Percentiles rank a stretch among this genome's conserved stretches.
These are phyloP conservation scores for Porites lutea DNA, from an alignment of 64 coral and sea anemone genomes.

Conservation along the genomic window DNA sequence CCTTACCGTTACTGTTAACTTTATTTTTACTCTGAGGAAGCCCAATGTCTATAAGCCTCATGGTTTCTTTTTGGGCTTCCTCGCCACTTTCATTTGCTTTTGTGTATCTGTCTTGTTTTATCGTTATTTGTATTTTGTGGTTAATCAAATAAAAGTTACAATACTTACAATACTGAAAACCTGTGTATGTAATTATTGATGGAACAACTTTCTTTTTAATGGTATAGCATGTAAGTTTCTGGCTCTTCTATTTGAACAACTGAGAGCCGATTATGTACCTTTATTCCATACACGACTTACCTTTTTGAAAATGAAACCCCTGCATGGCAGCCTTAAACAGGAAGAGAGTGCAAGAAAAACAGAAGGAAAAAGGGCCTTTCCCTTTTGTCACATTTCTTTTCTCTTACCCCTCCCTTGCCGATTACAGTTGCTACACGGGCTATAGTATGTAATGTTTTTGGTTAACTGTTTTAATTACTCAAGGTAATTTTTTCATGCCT, in stretches of 20 bases:
- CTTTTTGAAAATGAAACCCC: constrained; percentile 1
- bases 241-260: background rate
- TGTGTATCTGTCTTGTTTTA: too few relatives aligned
- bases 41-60: too few relatives aligned
- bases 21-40: too few relatives aligned
- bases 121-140: too few relatives aligned
- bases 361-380: background rate
- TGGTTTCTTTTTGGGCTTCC: too few relatives aligned
- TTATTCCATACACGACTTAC: background rate
- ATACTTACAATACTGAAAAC: too few relatives aligned
- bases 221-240: constrained; percentile 13
- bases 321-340: background rate
- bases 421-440: constrained; percentile 14
- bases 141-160: too few relatives aligned
- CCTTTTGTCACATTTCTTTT: background rate
- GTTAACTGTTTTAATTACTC: constrained; percentile 19
- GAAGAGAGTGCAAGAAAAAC: constrained; percentile 15
- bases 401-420: constrained; percentile 25
- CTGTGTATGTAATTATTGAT: constrained; percentile 6
- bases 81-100: too few relatives aligned
- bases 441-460: constrained; percentile 5
- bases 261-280: background rate
- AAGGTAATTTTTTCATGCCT: background rate
- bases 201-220: constrained; percentile 16
- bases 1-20: too few relatives aligned